Evolutionary conservation across 2,888 invertebrate genomes (phyloP).

Genomic region (Xanthostigma xanthostigma): DNA sequence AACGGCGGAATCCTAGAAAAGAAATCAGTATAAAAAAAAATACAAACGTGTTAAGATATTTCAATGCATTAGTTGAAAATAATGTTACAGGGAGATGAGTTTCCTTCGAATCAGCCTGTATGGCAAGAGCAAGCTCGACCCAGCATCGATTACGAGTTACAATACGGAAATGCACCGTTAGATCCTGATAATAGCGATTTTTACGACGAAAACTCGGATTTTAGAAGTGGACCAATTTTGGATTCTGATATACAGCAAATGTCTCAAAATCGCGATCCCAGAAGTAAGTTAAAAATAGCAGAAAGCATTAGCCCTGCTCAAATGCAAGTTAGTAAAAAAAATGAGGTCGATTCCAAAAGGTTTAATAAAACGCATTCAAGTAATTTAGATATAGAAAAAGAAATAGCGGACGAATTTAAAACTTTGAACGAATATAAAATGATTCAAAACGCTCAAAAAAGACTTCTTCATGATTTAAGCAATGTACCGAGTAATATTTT

Average conservation of each 20-base stretch:
- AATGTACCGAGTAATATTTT: conserved; percentile 27
- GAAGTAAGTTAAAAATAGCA: conserved; percentile 19
- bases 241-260: conserved; percentile 8
- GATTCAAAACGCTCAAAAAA: conserved; percentile 22
- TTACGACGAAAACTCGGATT: conserved; percentile 13
- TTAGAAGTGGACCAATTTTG: conserved; percentile 16
- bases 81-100: conserved; percentile 1
- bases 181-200: conserved; percentile 9
- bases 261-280: conserved; percentile 20
- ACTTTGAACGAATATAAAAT: conserved; percentile 24
- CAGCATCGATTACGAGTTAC: background rate
- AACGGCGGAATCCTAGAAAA: too few species aligned
- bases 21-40: too few species aligned
- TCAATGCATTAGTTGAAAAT: too few species aligned
- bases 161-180: conserved; percentile 1
- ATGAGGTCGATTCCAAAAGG: too few species aligned
- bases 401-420: conserved; percentile 19
- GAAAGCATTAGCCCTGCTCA: conserved; percentile 7
- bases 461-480: conserved; percentile 25
- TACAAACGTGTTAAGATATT: too few species aligned
- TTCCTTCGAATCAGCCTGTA: background rate
- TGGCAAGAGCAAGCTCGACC: background rate
- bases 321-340: too few species aligned
- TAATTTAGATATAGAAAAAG: conserved; percentile 14
- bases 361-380: too few species aligned